A percentile compares a stretch with the other conserved stretches of the same genome.
Conservation (phyloP, 2,888 invertebrate genomes). For the Drepana falcataria region DNA sequence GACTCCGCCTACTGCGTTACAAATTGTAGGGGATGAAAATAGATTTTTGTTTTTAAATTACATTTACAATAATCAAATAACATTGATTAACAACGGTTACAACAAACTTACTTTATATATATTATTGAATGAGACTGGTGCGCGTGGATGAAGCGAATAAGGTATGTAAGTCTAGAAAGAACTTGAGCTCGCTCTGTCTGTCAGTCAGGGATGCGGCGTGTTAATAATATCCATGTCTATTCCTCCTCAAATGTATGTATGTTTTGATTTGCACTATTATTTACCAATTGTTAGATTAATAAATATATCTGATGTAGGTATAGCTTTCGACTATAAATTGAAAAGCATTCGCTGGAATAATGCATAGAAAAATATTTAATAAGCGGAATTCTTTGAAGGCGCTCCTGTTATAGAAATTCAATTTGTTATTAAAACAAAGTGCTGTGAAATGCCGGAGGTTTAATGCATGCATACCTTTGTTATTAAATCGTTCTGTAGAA, state of each 20-base stretch:
- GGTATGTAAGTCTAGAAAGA: too few relatives aligned
- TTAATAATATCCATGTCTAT: too few relatives aligned
- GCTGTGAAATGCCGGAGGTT: slow-evolving; percentile 54
- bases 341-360: slow-evolving; percentile 15
- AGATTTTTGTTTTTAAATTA: slow-evolving; percentile 43
- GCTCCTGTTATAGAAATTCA: slow-evolving; percentile 52
- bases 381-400: slow-evolving; percentile 40
- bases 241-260: too few relatives aligned
- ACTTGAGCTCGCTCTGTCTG: too few relatives aligned
- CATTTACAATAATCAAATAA: slow-evolving; percentile 1
- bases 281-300: too few relatives aligned
- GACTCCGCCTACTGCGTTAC: slow-evolving; percentile 50
- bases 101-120: too few relatives aligned
- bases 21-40: slow-evolving; percentile 68
- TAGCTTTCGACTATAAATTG: slow-evolving; percentile 6
- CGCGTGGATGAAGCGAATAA: too few relatives aligned
- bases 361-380: slow-evolving; percentile 30
- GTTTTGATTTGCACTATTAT: too few relatives aligned
- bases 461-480: slow-evolving; percentile 63
- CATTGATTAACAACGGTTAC: too few relatives aligned
- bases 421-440: slow-evolving; percentile 67
- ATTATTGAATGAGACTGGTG: too few relatives aligned
- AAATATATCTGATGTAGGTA: too few relatives aligned
- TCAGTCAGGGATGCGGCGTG: too few relatives aligned
- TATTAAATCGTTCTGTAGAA: slow-evolving; percentile 45